Base-by-base conservation (phyloP, 1,140 invertebrate genomes). In the Cheumatopsyche charites region DNA sequence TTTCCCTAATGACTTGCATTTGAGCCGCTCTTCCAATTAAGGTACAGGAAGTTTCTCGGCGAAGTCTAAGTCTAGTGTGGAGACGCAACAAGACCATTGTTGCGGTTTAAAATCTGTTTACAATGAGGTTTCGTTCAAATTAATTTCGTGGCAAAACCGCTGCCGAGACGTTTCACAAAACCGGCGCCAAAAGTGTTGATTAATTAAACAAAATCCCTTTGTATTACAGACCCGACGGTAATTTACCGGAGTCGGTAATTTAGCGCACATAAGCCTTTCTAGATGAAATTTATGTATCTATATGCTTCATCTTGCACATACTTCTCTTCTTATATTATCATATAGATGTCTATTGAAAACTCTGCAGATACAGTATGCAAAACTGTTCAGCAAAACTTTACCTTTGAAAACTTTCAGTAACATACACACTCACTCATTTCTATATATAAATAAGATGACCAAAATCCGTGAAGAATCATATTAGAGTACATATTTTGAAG, bases 121-220 rank as follows among this genome's bases (percentile, higher is more conserved):
- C 55, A 58, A 58, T 58, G 55, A 19, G 19, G 55, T 58, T 58
- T 58, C 55, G 55, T 58, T 58, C 55, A 58, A 58, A 58, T 58
- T 58, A 58, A 58, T 58, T 58, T 58, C 55, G 25, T 19, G 25
- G 17, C 11, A 25, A 17, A 17, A 25, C 19, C 17, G 21, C 11
- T 11, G 55, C 12, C 17, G 9, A 23, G 17, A 17, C 17, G 17
- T 9, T 58, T 58, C 21, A 19, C 47, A 7, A 52, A 52, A 52
- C 47, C 47, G 47, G 47, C 47, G 21, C 17, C 23, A 19, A 58
- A 58, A 58, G 55, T 58, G 55, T 58, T 58, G 55, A 58, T 58
- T 58, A 58, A 58, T 58, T 58, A 58, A 36, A 58, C 55, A 26
- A 58, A 58, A 25, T 36, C 29, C 29, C 29, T 36, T 36, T 36